phyloP scores from a whole-genome alignment of 2,888 invertebrate species.

The Hybos culiciformis region DNA sequence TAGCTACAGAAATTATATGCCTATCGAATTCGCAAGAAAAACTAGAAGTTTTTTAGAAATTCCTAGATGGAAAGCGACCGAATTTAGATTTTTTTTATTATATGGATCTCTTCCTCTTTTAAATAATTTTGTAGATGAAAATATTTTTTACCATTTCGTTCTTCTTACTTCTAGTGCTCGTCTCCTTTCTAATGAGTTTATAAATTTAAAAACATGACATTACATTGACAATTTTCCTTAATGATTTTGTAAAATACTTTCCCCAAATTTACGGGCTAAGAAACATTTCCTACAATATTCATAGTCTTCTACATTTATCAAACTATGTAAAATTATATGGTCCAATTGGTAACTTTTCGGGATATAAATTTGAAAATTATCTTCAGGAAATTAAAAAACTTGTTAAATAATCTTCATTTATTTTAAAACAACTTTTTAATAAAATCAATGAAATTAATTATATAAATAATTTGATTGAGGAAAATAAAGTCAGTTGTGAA shows the following conservation, averaged over 20 bases:
- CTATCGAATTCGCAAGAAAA: background rate
- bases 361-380: background rate
- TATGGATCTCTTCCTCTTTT: background rate
- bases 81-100: slow-evolving; percentile 1
- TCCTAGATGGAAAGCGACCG: background rate
- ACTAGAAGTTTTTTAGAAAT: background rate
- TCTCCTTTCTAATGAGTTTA: too few relatives aligned
- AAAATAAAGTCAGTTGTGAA: too few relatives aligned
- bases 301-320: background rate
- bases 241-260: background rate
- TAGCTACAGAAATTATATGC: background rate
- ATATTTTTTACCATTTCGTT: background rate
- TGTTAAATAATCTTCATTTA: background rate
- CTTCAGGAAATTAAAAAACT: background rate
- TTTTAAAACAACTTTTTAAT: slow-evolving; percentile 2
- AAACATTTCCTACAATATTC: background rate
- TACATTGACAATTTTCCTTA: background rate
- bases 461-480: too few relatives aligned
- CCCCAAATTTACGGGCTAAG: background rate
- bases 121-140: background rate
- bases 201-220: too few relatives aligned
- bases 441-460: background rate
- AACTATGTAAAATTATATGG: background rate
- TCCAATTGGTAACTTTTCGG: background rate
- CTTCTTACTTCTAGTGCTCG: too few relatives aligned